Evolutionary conservation across 2,113 vertebrate genomes (phyloP).

Genomic region (Ptilorrhoa leucosticta): DNA sequence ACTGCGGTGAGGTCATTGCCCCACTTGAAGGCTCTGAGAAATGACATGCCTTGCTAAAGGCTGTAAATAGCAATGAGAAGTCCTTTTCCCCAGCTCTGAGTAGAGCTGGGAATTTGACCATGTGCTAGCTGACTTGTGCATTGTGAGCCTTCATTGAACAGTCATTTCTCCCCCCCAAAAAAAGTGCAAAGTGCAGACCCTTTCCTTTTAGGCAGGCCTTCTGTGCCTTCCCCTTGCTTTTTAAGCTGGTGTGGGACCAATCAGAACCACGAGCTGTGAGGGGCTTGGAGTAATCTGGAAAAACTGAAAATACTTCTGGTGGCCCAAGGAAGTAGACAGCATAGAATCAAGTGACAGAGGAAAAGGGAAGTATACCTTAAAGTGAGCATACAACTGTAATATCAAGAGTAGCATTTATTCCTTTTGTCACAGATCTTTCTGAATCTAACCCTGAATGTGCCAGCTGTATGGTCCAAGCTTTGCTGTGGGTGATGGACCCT

Average conservation of each 20-base stretch:
- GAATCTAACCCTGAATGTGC: not conserved
- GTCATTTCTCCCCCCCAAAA: not conserved
- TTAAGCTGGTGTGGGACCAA: not conserved
- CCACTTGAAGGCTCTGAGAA: not conserved
- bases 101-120: not conserved
- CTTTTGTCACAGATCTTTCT: not conserved
- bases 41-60: not conserved
- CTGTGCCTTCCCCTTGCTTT: not conserved
- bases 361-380: not conserved
- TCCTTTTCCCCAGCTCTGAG: not conserved
- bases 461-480: not conserved
- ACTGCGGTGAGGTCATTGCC: not conserved
- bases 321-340: not conserved
- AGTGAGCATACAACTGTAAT: not conserved
- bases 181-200: not conserved
- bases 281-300: not conserved
- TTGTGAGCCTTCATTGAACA: not conserved
- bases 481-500: not conserved
- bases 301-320: not conserved
- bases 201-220: not conserved
- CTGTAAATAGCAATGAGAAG: not conserved
- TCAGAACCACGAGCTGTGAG: not conserved
- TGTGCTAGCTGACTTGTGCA: not conserved
- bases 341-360: not conserved
- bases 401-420: not conserved